A percentile compares a stretch with the other conserved stretches of the same genome.
Conservation (phyloP, 2,888 invertebrate genomes). For the Drosophila nigricruria region DNA sequence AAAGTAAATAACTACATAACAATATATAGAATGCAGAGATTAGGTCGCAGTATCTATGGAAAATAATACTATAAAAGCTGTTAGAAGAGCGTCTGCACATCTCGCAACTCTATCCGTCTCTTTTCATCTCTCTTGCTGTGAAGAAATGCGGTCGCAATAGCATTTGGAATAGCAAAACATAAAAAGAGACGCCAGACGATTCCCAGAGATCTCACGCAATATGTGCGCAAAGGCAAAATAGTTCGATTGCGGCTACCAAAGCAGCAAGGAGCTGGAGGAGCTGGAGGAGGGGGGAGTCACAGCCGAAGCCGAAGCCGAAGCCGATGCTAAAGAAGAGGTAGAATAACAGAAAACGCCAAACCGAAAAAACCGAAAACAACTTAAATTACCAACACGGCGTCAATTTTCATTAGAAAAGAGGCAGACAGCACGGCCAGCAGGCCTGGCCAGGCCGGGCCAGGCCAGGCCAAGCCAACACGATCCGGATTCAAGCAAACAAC, state of each 20-base stretch:
- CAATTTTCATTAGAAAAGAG: constrained; percentile 79
- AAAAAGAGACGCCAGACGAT: constrained; percentile 17
- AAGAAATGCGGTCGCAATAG: constrained; percentile 30
- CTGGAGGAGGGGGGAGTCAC: neutral
- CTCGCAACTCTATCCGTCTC: neutral
- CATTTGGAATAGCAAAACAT: constrained; percentile 26
- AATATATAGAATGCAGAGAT: too few species aligned
- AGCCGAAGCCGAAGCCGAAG: neutral
- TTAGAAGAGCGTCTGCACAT: neutral
- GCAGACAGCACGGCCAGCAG: constrained; percentile 42
- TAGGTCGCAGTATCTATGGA: neutral
- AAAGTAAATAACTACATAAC: neutral
- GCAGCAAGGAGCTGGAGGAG: constrained; percentile 3
- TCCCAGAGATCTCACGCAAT: constrained; percentile 65
- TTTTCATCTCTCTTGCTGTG: neutral
- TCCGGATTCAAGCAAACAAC: constrained; percentile 66
- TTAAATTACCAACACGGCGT: constrained; percentile 79
- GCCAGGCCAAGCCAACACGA: constrained; percentile 41
- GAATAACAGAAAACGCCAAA: constrained; percentile 39
- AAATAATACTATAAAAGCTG: neutral
- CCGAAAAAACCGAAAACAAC: constrained; percentile 69
- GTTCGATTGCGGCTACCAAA: constrained; percentile 47
- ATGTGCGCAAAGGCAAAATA: constrained; percentile 46
- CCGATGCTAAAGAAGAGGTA: neutral
- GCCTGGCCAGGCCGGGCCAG: constrained; percentile 5